Base-by-base conservation (phyloP, 2,888 invertebrate genomes). In the Globia sparganii region DNA sequence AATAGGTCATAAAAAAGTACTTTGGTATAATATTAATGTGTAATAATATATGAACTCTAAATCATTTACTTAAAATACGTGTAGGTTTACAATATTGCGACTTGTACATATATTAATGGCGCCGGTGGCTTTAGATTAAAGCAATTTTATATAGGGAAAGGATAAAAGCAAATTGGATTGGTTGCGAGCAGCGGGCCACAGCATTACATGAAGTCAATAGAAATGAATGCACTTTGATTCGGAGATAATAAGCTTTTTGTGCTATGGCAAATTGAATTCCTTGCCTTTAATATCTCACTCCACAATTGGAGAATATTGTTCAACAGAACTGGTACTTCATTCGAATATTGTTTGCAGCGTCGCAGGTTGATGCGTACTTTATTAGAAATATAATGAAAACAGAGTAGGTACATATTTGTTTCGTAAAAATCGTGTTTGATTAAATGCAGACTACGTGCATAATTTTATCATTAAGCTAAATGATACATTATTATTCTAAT, bases 1-100 rank as follows among this genome's bases (percentile, higher is more conserved):
- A 94, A 92, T 92, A 92, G 92, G 93, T 93, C 91, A 93, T 94
- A 93, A 94, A 93, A 94, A 91, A 49, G 88, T 89, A 90, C 91
- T 90, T 88, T 87, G 80, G 85, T 84, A 80, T 84, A 80, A 75
- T 34, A 62, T 84, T 84, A 85, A 88, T 87, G 86, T 76, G 72
- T 80, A 81, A 70, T 80, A 81, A 70, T 81, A 77, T 69, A 78
- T 78, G 66, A 70, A 82, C 64, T 73, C 40, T 77, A 82, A 82
- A 78, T 85, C 69, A 83, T 71, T 86, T 75, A 75, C 46, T 34
- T 46, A 64, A 68, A 49, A 58, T 73, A 64, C 21, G 65, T 62
- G 13, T 46, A 65, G 34, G 37, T 72, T 46, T 18, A 46, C 2
- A 81, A 67, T 43, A 43, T 43, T 43, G 43, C 15, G 15, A 15